These are phyloP conservation scores for Stichodactyla mertensii DNA, from an alignment of 64 coral and sea anemone genomes.

Conservation along the genomic window DNA sequence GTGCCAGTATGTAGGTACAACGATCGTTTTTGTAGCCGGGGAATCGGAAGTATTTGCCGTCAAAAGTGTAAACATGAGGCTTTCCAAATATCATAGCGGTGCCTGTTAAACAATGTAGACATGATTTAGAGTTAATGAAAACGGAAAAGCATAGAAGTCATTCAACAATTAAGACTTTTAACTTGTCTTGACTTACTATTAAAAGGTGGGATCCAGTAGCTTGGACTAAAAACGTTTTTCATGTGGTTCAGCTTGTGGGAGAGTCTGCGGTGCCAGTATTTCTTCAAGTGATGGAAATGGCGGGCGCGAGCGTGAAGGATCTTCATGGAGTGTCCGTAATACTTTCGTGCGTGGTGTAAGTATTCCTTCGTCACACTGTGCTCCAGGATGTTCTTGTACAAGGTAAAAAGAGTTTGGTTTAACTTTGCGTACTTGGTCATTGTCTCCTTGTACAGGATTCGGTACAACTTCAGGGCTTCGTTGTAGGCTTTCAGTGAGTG, in stretches of 20 bases:
- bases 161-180: background rate
- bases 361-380: conserved; percentile 49
- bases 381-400: conserved; percentile 45
- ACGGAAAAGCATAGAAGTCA: background rate
- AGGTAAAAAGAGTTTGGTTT: background rate
- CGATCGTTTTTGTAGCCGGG: conserved; percentile 73
- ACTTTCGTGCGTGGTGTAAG: conserved; percentile 21
- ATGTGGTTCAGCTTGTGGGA: conserved; percentile 38
- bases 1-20: conserved; percentile 85
- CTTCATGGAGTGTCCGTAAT: conserved; percentile 42
- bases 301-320: conserved; percentile 32
- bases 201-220: conserved; percentile 91
- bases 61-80: conserved; percentile 89
- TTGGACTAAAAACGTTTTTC: conserved; percentile 50
- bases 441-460: conserved; percentile 17
- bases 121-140: background rate
- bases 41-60: conserved; percentile 81
- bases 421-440: conserved; percentile 34
- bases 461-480: conserved; percentile 53
- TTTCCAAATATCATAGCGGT: conserved; percentile 95
- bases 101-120: conserved; percentile 26
- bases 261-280: conserved; percentile 40
- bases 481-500: conserved; percentile 26
- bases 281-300: conserved; percentile 37
- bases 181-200: conserved; percentile 68